Conservation (phyloP, 2,888 invertebrate genomes). For the Ophioninae sp. region DNA sequence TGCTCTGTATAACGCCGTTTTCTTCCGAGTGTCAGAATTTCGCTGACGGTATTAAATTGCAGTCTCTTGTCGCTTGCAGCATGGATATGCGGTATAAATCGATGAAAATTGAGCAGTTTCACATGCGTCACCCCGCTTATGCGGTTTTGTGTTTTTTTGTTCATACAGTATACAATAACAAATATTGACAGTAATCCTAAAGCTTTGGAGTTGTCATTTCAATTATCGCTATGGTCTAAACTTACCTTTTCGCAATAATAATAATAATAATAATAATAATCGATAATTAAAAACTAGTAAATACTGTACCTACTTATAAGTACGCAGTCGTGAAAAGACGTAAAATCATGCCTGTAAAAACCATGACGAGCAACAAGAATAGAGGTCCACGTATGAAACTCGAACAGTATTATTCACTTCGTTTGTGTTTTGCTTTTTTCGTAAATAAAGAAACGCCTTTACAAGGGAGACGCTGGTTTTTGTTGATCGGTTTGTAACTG, state of each 20-base stretch:
- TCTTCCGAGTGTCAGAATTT: slow-evolving; percentile 22
- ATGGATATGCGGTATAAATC: slow-evolving; percentile 50
- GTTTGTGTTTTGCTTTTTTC: slow-evolving; percentile 61
- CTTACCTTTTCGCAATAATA: slow-evolving; percentile 58
- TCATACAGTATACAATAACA: slow-evolving; percentile 66
- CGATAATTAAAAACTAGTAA: slow-evolving; percentile 70
- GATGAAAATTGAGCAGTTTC: slow-evolving; percentile 59
- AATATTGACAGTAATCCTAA: slow-evolving; percentile 77
- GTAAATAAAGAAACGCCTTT: slow-evolving; percentile 48
- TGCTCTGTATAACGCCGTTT: slow-evolving; percentile 40
- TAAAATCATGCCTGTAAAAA: slow-evolving; percentile 62
- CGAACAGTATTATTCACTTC: slow-evolving; percentile 37
- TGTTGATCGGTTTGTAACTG: slow-evolving; percentile 65
- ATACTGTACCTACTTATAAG: slow-evolving; percentile 80
- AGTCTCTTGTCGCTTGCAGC: slow-evolving; percentile 24
- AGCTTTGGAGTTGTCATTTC: slow-evolving; percentile 78
- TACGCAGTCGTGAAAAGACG: slow-evolving; percentile 69
- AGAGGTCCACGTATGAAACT: slow-evolving; percentile 42
- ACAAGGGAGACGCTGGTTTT: slow-evolving; percentile 16
- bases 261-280: slow-evolving; percentile 47
- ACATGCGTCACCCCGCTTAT: slow-evolving; percentile 67
- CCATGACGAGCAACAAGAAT: slow-evolving; percentile 68
- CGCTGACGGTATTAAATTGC: slow-evolving; percentile 20
- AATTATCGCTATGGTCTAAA: slow-evolving; percentile 68
- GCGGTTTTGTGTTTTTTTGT: slow-evolving; percentile 45